Evolutionary conservation across 1,140 invertebrate genomes (phyloP), one percentile per base, ranked within the genome.

Genomic region (Melitaea cinxia): DNA sequence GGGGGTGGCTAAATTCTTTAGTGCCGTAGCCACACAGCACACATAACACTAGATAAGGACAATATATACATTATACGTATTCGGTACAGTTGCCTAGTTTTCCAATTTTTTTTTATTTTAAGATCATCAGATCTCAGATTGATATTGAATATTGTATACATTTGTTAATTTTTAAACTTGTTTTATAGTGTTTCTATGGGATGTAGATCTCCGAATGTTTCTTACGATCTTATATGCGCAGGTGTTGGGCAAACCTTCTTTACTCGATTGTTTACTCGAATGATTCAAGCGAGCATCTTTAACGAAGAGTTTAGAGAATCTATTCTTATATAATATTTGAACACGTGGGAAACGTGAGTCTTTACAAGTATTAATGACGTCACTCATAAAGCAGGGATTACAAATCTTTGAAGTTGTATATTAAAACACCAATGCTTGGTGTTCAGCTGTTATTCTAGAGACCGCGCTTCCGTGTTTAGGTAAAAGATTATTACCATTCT

Each of bases 261-360:
- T 47, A 19, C 23, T 47, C n/a, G n/a, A 21, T 23, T 47, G 42
- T 47, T 47, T 47, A 47, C 42, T 23, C 17, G 12, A 23, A 23
- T 15, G 15, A n/a, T 23, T 21, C 19, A 23, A 21, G 9, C 42
- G 4, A 15, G 14, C 37, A 19, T 42, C n/a, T 23, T n/a, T 21
- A 21, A 47, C 23, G n/a, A n/a, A 23, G 21, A 23, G 42, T 23
- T 6, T 47, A 12, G 15, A 39, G 42, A 62, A 28, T 45, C 4
- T 53, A 50, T 53, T 62, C 14, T 47, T 42, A 1, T 1, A 33
- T 50, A 35, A 37, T 52, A 45, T 52, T 37, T 47, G 9, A 47
- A 47, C 42, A 47, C 23, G 10, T 47, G 42, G 1, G 14, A 47
- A 7, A 39, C 37, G 37, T n/a, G 37, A 15, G 6, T 39, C 14